Base-by-base conservation (phyloP, 2,113 vertebrate genomes). In the zebrafish (Danio rerio) region DNA sequence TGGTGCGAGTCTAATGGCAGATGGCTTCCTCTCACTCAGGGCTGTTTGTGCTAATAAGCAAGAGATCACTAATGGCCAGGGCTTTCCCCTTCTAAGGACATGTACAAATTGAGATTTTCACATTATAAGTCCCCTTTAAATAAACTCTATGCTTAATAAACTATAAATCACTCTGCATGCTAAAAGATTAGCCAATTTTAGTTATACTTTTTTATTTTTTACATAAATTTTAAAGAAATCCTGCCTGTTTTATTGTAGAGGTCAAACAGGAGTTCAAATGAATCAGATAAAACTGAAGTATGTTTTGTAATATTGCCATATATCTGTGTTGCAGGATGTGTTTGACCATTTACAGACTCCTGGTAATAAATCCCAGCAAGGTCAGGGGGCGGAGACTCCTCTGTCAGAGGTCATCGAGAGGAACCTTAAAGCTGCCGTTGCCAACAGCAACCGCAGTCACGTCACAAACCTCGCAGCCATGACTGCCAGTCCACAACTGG, bases 351-450 rank as follows among this genome's bases (percentile, higher is more conserved):
- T 99, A 90, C 93, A 95, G 89, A 98, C 96, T 69, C 97, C 97
- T 42, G 90, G 88, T 75, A 92, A 92, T 63, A 75, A 88, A 76
- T 87, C 89, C 12, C 92, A 95, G 58, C 94, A 87, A 50, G 66
- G 3, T 7, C 91, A 92, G 83, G 93, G 83, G 58, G 75, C 75
- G 45, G 95, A 93, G 71, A 98, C 98, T 0, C 98, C 98, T 0
- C 94, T 99, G 43, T 97, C 97, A 0, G 96, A 97, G 87, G 91
- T 99, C 72, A 94, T 99, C 1, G 88, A 93, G 84, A 96, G 94
- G 88, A 99, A 98, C 89, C 77, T 98, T 88, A 95, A 95, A 80
- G 83, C 96, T 63, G 97, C 97, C 0, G 86, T 98, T 88, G 96
- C 95, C 78, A 99, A 98, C 80, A 99, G 97, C 87, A 89, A 92